Conservation (phyloP, 2,888 invertebrate species). For the Cyclophora punctaria region DNA sequence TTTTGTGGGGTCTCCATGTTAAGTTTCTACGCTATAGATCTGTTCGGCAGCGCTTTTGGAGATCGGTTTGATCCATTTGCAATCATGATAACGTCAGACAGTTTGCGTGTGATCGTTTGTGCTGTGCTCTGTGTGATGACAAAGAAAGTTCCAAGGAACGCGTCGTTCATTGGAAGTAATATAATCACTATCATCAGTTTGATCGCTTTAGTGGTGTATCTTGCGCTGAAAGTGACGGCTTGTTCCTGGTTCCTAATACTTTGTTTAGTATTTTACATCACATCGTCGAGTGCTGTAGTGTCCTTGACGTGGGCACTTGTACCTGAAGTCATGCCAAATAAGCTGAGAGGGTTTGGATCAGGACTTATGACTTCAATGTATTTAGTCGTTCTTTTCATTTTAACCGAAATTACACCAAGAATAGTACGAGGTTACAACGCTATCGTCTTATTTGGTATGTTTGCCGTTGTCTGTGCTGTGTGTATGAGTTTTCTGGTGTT, state of each 20-base stretch:
- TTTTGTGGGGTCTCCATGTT: slow-evolving; percentile 5
- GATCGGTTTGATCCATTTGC: slow-evolving; percentile 31
- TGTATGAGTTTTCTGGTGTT: slow-evolving; percentile 14
- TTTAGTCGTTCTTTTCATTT: slow-evolving; percentile 2
- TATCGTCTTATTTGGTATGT: neutral
- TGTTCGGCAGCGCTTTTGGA: slow-evolving; percentile 34
- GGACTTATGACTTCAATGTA: slow-evolving; percentile 11
- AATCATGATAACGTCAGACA: slow-evolving; percentile 37
- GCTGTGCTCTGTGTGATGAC: slow-evolving; percentile 1
- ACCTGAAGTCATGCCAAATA: slow-evolving; percentile 29
- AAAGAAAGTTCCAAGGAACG: slow-evolving; percentile 5
- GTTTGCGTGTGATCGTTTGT: neutral
- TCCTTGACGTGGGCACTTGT: slow-evolving; percentile 31
- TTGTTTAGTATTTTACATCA: slow-evolving; percentile 4
- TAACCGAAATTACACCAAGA: slow-evolving; percentile 5
- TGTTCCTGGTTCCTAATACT: slow-evolving; percentile 2
- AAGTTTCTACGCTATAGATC: slow-evolving; percentile 24
- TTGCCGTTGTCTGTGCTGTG: slow-evolving; percentile 1
- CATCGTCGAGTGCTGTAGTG: slow-evolving; percentile 18
- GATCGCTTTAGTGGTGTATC: neutral
- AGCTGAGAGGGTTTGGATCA: slow-evolving; percentile 29
- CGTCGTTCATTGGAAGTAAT: neutral
- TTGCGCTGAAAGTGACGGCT: neutral
- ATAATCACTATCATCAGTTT: slow-evolving; percentile 1
- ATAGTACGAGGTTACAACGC: neutral